Evolutionary conservation across 2,797 vertebrate genomes (phyloP).

Genomic region (Nyctibius grandis): DNA sequence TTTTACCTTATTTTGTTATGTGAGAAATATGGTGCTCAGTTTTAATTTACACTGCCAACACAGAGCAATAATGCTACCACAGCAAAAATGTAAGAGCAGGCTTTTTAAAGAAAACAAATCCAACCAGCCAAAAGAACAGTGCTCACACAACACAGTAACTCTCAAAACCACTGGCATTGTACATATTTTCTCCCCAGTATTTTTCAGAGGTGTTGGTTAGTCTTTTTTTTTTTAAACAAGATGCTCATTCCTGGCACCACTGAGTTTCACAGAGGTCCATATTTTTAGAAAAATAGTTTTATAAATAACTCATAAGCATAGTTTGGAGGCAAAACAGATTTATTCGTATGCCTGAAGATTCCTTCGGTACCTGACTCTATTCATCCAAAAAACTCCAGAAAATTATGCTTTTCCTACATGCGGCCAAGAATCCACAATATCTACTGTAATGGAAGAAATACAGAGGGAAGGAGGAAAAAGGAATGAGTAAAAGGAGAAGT

Average conservation of each 20-base stretch:
- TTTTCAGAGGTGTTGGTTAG: not conserved
- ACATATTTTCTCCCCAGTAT: not conserved
- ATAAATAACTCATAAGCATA: not conserved
- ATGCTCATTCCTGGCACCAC: not conserved
- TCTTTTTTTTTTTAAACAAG: rapidly evolving
- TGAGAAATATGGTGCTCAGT: not conserved
- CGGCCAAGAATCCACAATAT: not conserved
- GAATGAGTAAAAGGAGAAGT: not conserved
- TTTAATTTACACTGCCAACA: not conserved
- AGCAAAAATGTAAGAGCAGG: not conserved
- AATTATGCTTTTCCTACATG: not conserved
- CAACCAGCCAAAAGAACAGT: not conserved
- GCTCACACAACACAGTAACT: not conserved
- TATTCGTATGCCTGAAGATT: not conserved
- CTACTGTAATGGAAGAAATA: not conserved
- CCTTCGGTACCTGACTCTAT: not conserved
- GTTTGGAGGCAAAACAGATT: not conserved
- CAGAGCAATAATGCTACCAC: not conserved
- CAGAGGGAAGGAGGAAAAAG: not conserved
- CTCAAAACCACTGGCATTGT: not conserved
- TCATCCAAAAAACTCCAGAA: not conserved
- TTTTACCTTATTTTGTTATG: not conserved
- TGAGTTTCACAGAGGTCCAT: not conserved
- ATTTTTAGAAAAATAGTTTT: not conserved
- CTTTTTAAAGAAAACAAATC: not conserved